phyloP scores from a whole-genome alignment of 2,797 vertebrate genomes.

The Sebastolobus alascanus region DNA sequence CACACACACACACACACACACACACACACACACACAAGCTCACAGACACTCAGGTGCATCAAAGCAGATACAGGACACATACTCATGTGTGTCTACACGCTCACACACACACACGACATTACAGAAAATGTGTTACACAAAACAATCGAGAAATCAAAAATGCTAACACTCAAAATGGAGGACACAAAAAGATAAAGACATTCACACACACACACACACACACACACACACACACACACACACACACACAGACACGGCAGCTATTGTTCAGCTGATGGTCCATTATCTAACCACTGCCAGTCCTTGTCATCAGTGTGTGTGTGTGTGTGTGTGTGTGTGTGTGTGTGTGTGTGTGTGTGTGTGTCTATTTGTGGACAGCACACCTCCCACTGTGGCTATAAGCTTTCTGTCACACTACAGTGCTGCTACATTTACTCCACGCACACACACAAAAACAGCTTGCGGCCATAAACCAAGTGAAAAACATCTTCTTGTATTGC shows the following conservation, averaged over 20 bases:
- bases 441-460: conserved; percentile 20
- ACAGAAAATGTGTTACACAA: conserved; percentile 8
- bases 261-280: conserved; percentile 61
- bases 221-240: not conserved
- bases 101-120: conserved; percentile 16
- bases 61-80: too few relatives aligned
- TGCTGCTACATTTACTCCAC: conserved; percentile 39
- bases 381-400: conserved; percentile 56
- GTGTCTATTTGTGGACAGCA: conserved; percentile 34
- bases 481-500: conserved; percentile 32
- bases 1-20: conserved; percentile 12
- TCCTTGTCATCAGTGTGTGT: conserved; percentile 36
- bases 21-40: not conserved
- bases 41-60: not conserved
- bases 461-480: conserved; percentile 15
- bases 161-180: conserved; percentile 20
- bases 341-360: conserved; percentile 35
- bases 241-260: conserved; percentile 19
- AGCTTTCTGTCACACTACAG: conserved; percentile 51
- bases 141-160: conserved; percentile 46
- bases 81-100: not conserved
- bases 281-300: conserved; percentile 61
- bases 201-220: conserved; percentile 5
- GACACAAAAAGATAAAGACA: conserved; percentile 36
- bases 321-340: conserved; percentile 39